Base-by-base conservation (phyloP, 30 jellyfish, hydroid and myxozoan genomes). In the Pseudorhiza aurosa region DNA sequence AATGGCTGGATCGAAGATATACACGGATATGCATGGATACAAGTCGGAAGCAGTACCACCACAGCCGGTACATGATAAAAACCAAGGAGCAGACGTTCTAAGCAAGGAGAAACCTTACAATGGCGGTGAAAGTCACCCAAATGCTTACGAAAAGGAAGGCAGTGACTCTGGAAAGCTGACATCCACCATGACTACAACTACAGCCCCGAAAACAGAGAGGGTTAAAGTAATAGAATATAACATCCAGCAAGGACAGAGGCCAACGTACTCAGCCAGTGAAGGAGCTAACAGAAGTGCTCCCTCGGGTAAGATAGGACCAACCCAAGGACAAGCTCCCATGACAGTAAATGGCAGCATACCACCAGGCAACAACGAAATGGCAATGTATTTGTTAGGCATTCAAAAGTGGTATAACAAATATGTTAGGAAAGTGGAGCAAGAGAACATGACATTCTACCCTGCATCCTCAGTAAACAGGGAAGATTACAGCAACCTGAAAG, bases 341-440 rank as follows among this genome's bases (percentile, higher is more conserved):
- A 53, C 67, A 15, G 1, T 19, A 39, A 53, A 19, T 53, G 86
- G 86, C 0, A 72, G 86, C 45, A 26, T 72, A 9, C 40, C 81
- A 43, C 91, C 91, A n/a, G 75, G 69, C 50, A 72, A 53, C 44
- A 65, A 44, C 15, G 67, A 28, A 21, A 80, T 70, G 67, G 68
- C 75, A 5, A 45, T 18, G 19, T 80, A 80, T 60, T n/a, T 80
- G 32, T 21, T 62, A 4, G 77, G 81, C 15, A 64, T 80, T 25
- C 91, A 80, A 32, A 70, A 80, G 2, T 80, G 91, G 91, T 80
- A 80, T 36, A 80, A 80, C 46, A 80, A 80, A 65, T 80, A 80
- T 32, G 91, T 57, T 17, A 43, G 75, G 12, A 57, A 59, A 15
- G 33, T 80, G 1, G 91, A 80, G 30, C 73, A 70, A 0, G 91